Conservation (phyloP, 2,797 vertebrate genomes). For the Agapornis canus region DNA sequence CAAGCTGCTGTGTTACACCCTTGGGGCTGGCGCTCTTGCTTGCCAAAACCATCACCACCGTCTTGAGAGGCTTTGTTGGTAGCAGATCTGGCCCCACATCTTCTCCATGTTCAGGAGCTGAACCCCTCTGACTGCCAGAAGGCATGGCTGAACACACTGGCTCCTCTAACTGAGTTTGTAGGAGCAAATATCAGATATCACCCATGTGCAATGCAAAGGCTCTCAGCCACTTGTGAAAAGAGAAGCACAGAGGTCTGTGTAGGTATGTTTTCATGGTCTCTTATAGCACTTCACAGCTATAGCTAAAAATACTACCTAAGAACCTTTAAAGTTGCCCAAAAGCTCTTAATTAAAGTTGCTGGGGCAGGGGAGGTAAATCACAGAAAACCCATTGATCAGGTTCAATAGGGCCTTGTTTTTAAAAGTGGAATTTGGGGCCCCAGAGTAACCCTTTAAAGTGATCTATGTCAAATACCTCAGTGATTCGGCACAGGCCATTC, state of each 20-base stretch:
- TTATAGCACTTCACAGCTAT: background rate
- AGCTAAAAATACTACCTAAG: slow-evolving; percentile 10
- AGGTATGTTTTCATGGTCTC: background rate
- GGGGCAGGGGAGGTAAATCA: background rate
- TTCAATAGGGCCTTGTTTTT: slow-evolving; percentile 50
- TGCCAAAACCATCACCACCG: accelerated
- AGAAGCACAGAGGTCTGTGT: accelerated
- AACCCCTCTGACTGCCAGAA: background rate
- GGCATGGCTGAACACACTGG: background rate
- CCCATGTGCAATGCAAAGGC: accelerated
- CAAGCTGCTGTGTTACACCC: accelerated
- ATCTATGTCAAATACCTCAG: slow-evolving; percentile 38
- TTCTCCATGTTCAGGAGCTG: accelerated
- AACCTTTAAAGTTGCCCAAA: background rate
- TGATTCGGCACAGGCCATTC: slow-evolving; percentile 43
- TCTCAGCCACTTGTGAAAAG: accelerated
- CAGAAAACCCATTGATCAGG: slow-evolving; percentile 53
- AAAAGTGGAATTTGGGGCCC: slow-evolving; percentile 34
- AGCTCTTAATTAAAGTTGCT: slow-evolving; percentile 23
- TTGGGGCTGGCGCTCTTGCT: background rate
- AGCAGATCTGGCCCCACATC: background rate
- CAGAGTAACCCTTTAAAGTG: slow-evolving; percentile 37
- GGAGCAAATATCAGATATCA: accelerated
- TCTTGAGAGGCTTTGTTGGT: background rate
- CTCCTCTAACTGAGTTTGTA: background rate